These are phyloP conservation scores for Otolemur garnettii DNA, from an alignment of 2,113 vertebrate species.

Conservation along the genomic window DNA sequence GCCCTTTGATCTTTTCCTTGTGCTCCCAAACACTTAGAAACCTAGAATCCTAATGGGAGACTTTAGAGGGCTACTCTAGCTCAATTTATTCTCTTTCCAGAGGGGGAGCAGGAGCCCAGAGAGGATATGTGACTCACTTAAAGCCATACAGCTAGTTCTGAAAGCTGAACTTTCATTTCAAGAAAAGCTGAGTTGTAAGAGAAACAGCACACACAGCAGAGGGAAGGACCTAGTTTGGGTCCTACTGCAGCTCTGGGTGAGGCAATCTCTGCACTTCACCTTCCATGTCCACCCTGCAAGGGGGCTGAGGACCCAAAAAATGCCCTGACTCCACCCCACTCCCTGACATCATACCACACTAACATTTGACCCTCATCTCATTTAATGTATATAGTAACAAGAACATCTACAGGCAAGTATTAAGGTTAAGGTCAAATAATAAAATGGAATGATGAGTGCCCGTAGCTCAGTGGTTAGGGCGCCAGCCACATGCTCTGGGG, in stretches of 20 bases:
- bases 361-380: neutral
- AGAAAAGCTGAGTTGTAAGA: neutral
- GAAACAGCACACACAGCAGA: neutral
- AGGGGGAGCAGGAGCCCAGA: neutral
- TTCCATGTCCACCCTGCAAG: neutral
- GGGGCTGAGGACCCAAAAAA: no score
- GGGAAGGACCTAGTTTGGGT: neutral
- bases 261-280: neutral
- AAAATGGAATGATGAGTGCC: neutral
- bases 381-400: neutral
- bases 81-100: neutral
- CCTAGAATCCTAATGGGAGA: neutral
- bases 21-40: neutral
- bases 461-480: no score
- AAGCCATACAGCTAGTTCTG: neutral
- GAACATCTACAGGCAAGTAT: neutral
- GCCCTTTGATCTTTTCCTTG: neutral
- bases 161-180: neutral
- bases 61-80: neutral
- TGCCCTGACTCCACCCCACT: no score
- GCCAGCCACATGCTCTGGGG: no score
- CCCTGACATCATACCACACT: neutral
- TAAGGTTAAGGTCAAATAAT: neutral
- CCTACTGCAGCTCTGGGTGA: neutral
- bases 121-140: neutral